phyloP scores from a whole-genome alignment of 2,113 vertebrate species.

The Megaceryle torquata region DNA sequence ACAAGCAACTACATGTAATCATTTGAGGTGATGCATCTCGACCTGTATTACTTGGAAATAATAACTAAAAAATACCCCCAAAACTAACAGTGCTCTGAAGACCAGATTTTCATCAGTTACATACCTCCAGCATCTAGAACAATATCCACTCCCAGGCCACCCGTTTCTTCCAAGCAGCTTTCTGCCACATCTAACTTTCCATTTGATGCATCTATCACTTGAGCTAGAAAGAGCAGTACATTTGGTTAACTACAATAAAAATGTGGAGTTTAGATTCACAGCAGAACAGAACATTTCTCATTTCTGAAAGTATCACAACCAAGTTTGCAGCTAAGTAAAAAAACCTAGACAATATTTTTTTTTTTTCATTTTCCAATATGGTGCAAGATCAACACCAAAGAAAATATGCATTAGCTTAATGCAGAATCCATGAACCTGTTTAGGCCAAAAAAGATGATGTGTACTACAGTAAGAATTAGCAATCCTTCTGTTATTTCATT shows the following conservation, averaged over 20 bases:
- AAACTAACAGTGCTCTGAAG: background rate
- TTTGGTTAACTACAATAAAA: background rate
- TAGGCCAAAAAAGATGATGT: background rate
- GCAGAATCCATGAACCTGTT: background rate
- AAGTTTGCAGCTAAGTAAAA: background rate
- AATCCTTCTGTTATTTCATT: background rate
- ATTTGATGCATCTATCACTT: conserved; percentile 83
- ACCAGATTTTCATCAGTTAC: background rate
- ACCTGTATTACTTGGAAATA: background rate
- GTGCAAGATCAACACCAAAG: background rate
- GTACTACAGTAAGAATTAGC: background rate
- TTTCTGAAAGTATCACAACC: background rate
- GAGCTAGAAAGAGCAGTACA: conserved; percentile 71
- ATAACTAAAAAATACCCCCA: background rate
- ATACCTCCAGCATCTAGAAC: conserved; percentile 91
- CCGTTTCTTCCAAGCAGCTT: conserved; percentile 91
- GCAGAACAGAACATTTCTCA: background rate
- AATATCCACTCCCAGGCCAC: conserved; percentile 91
- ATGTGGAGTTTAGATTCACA: background rate
- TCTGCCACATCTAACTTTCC: conserved; percentile 81
- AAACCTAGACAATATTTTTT: background rate
- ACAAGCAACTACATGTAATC: background rate
- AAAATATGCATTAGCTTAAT: background rate
- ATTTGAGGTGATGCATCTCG: background rate
- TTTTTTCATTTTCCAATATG: background rate